Evolutionary conservation across 1,140 invertebrate genomes (phyloP), one percentile per base, ranked within the genome.

Genomic region (Chlorops oryzae): DNA sequence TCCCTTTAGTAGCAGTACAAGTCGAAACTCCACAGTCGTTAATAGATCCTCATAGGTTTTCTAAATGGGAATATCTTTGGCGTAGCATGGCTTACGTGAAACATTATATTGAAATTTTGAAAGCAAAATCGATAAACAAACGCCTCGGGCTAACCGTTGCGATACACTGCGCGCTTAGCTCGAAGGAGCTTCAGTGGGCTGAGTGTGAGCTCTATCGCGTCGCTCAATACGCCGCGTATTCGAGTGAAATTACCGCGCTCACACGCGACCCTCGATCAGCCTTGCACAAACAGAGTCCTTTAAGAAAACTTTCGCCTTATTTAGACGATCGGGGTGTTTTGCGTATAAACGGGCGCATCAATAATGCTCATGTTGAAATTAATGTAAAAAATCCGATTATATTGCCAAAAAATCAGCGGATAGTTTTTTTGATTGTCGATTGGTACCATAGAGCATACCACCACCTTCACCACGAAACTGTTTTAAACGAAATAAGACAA

Each of bases 391-490:
- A 50, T 41, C 6, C 10, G 34, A 10, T 37, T 47, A 17, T 27
- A 47, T n/a, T 38, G 45, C 6, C 34, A 35, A 3, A 50, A 50
- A 5, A 27, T 52, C 13, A 43, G 50, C 3, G 3, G 23, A 10
- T 40, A 40, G 18, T 18, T 7, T 7, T 7, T 40, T 15, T 40
- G 15, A n/a, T 44, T 12, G 42, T 44, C 7, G 7, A 7, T 15
- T 12, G 41, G 15, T 50, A 50, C 32, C 54, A 55, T 22, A 13
- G n/a, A 4, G 22, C n/a, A 13, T 32, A 23, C 5, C 24, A 23
- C 7, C 54, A 55, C 18, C 28, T 37, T 12, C 42, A 49, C 28
- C 22, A 48, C 1, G 51, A 59, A 34, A 50, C 24, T 1, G 49
- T 56, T 3, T 21, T 59, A n/a, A n/a, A n/a, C n/a, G n/a, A n/a